A percentile compares a stretch with the other conserved stretches of the same genome.
Conservation (phyloP, 1,140 invertebrate species). For the Homalodisca vitripennis region DNA sequence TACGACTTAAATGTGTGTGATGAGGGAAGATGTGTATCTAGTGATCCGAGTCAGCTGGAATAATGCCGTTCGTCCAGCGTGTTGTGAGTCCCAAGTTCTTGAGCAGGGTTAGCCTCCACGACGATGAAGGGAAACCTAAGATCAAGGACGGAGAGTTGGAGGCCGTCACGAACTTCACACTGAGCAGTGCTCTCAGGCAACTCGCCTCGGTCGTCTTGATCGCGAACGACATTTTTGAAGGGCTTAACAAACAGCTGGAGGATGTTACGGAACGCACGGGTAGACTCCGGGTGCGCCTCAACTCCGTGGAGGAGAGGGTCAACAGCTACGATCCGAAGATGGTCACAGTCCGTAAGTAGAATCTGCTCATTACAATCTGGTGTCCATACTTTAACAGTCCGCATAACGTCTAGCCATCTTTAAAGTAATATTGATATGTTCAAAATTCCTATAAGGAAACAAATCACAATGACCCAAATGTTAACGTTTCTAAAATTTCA, state of each 20-base stretch:
- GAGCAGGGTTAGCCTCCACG: constrained; percentile 59
- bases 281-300: constrained; percentile 60
- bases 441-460: no score
- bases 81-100: constrained; percentile 66
- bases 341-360: constrained; percentile 84
- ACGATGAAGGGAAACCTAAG: constrained; percentile 55
- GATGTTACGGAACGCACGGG: constrained; percentile 64
- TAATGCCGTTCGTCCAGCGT: constrained; percentile 74
- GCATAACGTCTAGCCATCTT: no score
- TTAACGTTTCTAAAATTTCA: no score
- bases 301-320: constrained; percentile 59
- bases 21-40: constrained; percentile 5
- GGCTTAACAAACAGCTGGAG: constrained; percentile 66
- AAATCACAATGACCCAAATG: no score
- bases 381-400: no score
- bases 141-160: constrained; percentile 67
- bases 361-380: no score
- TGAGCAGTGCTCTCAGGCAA: constrained; percentile 72
- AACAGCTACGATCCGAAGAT: constrained; percentile 68
- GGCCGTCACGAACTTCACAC: constrained; percentile 72
- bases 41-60: background rate
- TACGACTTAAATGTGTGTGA: no score
- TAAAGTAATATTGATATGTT: no score
- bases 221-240: constrained; percentile 74
- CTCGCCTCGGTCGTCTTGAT: constrained; percentile 73